Conservation (phyloP, 2,797 vertebrate genomes). For the Myotis vivesi region DNA sequence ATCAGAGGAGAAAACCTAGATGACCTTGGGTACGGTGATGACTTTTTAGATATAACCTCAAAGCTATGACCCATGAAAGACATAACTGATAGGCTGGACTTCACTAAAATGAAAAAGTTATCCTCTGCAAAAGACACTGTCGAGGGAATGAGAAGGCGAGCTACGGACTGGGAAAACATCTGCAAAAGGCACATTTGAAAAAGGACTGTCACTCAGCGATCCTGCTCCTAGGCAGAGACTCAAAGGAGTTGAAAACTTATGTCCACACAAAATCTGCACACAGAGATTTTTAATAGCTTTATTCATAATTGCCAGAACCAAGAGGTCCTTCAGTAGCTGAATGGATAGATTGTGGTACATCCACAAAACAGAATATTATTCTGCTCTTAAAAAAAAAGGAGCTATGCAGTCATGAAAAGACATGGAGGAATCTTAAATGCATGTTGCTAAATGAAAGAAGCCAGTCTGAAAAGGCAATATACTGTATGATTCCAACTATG, state of each 20-base stretch:
- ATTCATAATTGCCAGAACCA: background rate
- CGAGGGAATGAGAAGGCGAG: background rate
- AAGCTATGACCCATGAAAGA: background rate
- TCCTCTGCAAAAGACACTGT: background rate
- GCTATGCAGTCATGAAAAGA: background rate
- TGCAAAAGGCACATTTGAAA: background rate
- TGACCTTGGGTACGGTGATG: background rate
- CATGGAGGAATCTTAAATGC: background rate
- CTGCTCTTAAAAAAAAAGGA: background rate
- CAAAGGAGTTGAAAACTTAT: background rate
- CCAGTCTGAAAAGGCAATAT: background rate
- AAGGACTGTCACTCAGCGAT: background rate
- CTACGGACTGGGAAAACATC: background rate
- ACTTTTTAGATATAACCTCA: background rate
- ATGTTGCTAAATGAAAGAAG: background rate
- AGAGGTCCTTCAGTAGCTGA: background rate
- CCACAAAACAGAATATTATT: background rate
- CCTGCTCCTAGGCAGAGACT: background rate
- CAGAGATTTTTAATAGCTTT: background rate
- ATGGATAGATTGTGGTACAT: background rate
- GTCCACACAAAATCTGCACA: background rate
- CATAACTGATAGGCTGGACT: background rate
- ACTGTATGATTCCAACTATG: background rate
- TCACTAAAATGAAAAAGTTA: background rate
- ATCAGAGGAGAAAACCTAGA: background rate